phyloP scores from a whole-genome alignment of 2,113 vertebrate genomes.

The Phyllostomus hastatus region DNA sequence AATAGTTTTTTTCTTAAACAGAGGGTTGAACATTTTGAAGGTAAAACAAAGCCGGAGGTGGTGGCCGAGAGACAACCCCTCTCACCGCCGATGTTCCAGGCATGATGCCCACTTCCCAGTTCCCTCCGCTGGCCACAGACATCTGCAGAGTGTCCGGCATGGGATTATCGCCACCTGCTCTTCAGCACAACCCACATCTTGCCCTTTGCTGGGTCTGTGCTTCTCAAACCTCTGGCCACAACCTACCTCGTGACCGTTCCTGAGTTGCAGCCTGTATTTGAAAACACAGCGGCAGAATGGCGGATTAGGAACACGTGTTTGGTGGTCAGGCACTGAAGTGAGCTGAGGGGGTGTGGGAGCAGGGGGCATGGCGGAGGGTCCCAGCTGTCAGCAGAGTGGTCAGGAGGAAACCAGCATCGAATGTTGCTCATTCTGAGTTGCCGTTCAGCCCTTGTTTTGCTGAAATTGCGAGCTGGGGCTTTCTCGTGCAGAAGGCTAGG shows the following conservation, averaged over 20 bases:
- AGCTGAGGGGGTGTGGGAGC: neutral
- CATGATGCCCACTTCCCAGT: no score
- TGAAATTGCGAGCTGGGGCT: neutral
- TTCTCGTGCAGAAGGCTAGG: neutral
- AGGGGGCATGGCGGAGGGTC: no score
- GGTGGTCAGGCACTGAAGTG: neutral
- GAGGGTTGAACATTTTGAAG: neutral
- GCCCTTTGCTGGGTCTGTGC: neutral
- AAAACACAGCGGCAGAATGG: neutral
- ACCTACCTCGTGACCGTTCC: neutral
- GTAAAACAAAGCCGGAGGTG: neutral
- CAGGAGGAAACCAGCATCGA: neutral
- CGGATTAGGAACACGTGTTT: neutral
- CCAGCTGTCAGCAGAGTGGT: neutral
- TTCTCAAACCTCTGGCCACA: neutral
- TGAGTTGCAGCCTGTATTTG: neutral
- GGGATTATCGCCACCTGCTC: neutral
- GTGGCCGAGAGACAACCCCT: neutral
- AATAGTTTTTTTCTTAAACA: neutral
- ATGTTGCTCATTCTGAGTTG: neutral
- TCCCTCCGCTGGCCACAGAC: neutral
- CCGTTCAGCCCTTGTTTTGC: neutral
- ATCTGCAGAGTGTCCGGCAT: neutral
- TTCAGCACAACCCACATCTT: neutral
- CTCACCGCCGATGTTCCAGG: accelerated